Base-by-base conservation (phyloP, 1,140 invertebrate genomes). In the Neotoxoptera formosana region DNA sequence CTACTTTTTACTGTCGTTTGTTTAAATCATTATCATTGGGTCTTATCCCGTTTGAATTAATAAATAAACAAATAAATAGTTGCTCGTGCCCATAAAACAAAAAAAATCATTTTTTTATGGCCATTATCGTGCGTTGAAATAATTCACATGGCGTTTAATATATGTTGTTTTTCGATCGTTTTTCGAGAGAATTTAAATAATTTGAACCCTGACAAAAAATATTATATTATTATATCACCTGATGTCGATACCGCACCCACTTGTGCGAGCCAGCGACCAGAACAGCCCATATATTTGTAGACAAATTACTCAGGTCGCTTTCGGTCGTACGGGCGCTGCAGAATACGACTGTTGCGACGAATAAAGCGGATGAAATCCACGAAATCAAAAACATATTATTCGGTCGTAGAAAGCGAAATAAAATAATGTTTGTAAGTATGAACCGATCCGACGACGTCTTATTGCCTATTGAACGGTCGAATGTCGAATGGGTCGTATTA, bases 191-290 rank as follows among this genome's bases (percentile, higher is more conserved):
- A 53, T 53, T 53, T 53, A 53, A 23, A 53, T 53, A 23, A 53
- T 53, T 20, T 23, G 14, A 4, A 4, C 20, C 51, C 7, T 23
- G n/a, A 67, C 17, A 17, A n/a, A n/a, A n/a, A n/a, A n/a, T n/a
- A 67, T 67, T 17, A 48, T 53, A 81, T 34, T 30, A 1, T 90
- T 45, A 21, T 53, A 51, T 84, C 60, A 96, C 96, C 95, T 97
- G 96, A 95, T 97, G 96, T 93, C 96, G 94, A 94, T 97, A 97
- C 94, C 97, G 97, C 83, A 95, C 95, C 94, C 95, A 97, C 34
- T 94, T 95, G 94, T 96, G 96, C 0, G 96, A 96, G n/a, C 96
- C 96, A 87, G 96, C 96, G 8, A 97, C 96, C 11, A 97, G 94
- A 21, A 97, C 94, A 34, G 96, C 96, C 96, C 96, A 97, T 30